Evolutionary conservation across 2,888 invertebrate species (phyloP), one percentile per base, ranked within the genome.

Genomic region (Acanthosepion esculentum): DNA sequence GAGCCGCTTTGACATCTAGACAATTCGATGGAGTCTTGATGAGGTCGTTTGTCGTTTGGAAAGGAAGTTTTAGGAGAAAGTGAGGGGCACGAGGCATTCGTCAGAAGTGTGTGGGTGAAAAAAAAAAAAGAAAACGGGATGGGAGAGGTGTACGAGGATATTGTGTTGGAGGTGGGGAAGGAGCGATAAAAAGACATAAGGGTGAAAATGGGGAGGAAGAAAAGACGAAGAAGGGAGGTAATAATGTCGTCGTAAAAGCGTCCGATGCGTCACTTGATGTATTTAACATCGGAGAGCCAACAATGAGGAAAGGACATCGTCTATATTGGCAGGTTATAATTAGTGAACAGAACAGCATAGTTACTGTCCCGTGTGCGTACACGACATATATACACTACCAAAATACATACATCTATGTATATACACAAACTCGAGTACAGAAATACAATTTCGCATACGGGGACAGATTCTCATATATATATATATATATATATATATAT

Each of bases 11-110:
- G 78, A 78, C 78, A 78, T 78, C 78, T 33, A 78, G 78, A 78
- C 78, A 78, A 78, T 78, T 78, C 78, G 78, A 78, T 78, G 78
- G 78, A 78, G 78, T 78, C 78, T 78, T 78, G 78, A 78, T 78
- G 78, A 33, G 78, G 78, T 78, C 78, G 78, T 78, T 78, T 33
- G 78, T 78, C 78, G 78, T 78, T 78, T 78, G 78, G 15, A 78
- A 78, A 78, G 78, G 33, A 78, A 78, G 15, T 78, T n/a, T 78
- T 78, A 12, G n/a, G 78, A 15, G n/a, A 78, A 33, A 78, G 33
- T 78, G n/a, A n/a, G 15, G n/a, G n/a, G 33, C 78, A n/a, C 78
- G 78, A 78, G 78, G 78, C 78, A 78, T 78, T 78, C 78, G 78
- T n/a, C 78, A 78, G 78, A 78, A 15, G n/a, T n/a, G 78, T 78